A percentile compares a stretch with the other conserved stretches of the same genome.
Conservation (phyloP, 1,140 invertebrate genomes). For the Nymphalis io region DNA sequence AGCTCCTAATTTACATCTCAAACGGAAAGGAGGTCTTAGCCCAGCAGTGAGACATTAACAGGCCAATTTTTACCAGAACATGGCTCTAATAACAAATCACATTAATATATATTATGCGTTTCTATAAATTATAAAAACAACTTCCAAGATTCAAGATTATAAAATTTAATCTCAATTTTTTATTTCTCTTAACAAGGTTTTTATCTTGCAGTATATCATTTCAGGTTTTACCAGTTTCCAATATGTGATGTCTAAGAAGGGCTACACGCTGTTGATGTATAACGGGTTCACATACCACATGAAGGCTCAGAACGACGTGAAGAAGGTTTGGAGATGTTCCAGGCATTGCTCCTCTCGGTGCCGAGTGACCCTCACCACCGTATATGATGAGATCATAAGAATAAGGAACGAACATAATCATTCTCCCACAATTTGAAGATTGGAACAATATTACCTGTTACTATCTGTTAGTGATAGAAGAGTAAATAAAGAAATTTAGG, state of each 20-base stretch:
- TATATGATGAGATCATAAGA: not conserved
- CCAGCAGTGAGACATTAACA: too few relatives aligned
- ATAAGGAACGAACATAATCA: conserved; percentile 15
- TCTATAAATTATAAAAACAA: too few relatives aligned
- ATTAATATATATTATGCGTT: too few relatives aligned
- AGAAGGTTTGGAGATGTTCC: conserved; percentile 30
- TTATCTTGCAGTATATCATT: not conserved
- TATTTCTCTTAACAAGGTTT: not conserved
- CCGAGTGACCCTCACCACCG: conserved; percentile 9
- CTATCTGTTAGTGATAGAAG: not conserved
- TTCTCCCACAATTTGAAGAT: not conserved
- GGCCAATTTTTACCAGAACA: too few relatives aligned
- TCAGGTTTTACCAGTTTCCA: conserved; percentile 1
- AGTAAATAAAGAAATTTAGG: too few relatives aligned
- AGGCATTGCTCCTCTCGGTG: conserved; percentile 10
- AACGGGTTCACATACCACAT: conserved; percentile 22
- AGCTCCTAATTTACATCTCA: too few relatives aligned
- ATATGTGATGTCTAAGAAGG: conserved; percentile 15
- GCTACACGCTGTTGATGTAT: conserved; percentile 7
- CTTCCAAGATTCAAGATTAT: too few relatives aligned
- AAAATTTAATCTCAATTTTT: too few relatives aligned
- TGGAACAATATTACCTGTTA: not conserved
- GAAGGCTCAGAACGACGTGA: conserved; percentile 8
- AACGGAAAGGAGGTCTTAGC: too few relatives aligned
- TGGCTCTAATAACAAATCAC: too few relatives aligned